Evolutionary conservation across 2,113 vertebrate genomes (phyloP).

Genomic region (Pongo pygmaeus): DNA sequence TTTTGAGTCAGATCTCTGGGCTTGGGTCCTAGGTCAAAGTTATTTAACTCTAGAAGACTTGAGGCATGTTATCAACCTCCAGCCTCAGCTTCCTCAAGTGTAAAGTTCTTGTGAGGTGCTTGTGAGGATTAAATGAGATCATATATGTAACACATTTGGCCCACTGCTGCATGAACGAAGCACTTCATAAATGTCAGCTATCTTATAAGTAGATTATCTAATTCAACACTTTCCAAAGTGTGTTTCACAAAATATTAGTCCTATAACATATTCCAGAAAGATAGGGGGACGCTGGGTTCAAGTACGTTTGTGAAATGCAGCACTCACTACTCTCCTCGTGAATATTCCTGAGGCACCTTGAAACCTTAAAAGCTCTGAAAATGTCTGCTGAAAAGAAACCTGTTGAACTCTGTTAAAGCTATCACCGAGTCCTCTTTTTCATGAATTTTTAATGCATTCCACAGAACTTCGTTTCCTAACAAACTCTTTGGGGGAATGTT

Average conservation of each 20-base stretch:
- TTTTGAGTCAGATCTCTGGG: neutral
- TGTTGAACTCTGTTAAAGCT: neutral
- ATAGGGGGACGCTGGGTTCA: neutral
- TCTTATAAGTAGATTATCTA: neutral
- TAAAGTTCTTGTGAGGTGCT: neutral
- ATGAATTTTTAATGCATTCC: neutral
- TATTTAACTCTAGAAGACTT: neutral
- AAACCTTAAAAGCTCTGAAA: neutral
- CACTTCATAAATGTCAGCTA: neutral
- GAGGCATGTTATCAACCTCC: neutral
- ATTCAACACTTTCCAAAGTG: neutral
- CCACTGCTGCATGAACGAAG: neutral
- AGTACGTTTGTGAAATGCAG: neutral
- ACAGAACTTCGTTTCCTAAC: neutral
- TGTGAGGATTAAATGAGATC: neutral
- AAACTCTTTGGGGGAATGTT: neutral
- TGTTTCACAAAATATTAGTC: neutral
- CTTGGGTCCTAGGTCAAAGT: neutral
- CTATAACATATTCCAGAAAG: neutral
- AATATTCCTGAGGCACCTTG: neutral
- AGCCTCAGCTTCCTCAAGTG: neutral
- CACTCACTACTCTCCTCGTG: neutral
- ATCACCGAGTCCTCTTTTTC: neutral
- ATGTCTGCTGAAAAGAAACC: neutral
- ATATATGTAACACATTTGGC: neutral